Percentiles rank a stretch among this genome's conserved stretches.
Conservation (phyloP, 2,797 vertebrate species). For the Microctenopoma lineatum region DNA sequence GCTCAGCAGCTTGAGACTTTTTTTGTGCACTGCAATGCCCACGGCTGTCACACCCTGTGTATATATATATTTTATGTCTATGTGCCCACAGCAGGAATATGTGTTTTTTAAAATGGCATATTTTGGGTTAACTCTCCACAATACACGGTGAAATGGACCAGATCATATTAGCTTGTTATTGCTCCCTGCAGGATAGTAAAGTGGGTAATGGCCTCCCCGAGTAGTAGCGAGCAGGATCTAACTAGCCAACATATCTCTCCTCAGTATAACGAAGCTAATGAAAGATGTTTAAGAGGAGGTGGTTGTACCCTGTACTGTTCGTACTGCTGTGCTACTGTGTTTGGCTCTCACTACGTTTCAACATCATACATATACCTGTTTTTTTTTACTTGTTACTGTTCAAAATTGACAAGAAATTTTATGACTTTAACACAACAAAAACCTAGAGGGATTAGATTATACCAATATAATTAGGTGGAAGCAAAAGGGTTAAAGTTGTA, state of each 20-base stretch:
- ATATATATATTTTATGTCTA: no score
- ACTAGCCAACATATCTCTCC: neutral
- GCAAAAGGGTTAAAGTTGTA: no score
- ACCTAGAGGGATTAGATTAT: no score
- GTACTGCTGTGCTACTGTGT: neutral
- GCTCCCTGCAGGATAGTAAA: neutral
- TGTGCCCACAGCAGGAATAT: no score
- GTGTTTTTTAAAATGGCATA: no score
- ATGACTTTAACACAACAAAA: no score
- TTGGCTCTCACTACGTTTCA: neutral
- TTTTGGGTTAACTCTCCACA: no score
- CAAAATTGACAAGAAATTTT: no score
- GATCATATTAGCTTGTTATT: neutral
- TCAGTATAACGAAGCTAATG: neutral
- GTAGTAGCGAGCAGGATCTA: neutral
- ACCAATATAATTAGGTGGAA: no score
- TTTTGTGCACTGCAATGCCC: slow-evolving; percentile 21
- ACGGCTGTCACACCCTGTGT: slow-evolving; percentile 36
- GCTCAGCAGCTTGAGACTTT: slow-evolving; percentile 28
- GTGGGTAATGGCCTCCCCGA: neutral
- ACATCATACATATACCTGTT: no score
- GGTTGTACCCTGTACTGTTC: neutral
- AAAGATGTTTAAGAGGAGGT: neutral
- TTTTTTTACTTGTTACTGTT: no score
- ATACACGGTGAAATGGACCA: slow-evolving; percentile 7